Evolutionary conservation across 2,888 invertebrate genomes (phyloP), one percentile per base, ranked within the genome.

Genomic region (Ornithoptera alexandrae): DNA sequence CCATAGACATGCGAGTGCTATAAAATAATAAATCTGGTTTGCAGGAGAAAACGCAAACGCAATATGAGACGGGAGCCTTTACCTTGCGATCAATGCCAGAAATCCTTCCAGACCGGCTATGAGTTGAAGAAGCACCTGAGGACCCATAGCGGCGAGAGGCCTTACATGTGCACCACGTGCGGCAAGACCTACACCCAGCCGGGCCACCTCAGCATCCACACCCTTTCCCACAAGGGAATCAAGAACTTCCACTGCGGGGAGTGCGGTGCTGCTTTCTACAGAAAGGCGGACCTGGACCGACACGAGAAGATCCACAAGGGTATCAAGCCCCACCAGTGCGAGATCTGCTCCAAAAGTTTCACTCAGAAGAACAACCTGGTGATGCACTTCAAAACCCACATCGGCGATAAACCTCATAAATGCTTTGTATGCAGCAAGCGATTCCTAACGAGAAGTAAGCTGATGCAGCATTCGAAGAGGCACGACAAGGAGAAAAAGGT

Each of bases 151-250:
- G 89, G 89, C 0, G 90, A 90, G 63, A 73, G 91, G 0, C 91
- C 91, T 0, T 92, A 89, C 71, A 89, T 91, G 89, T 92, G 92
- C 30, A 84, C 87, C 0, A 78, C 81, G 0, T 92, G 92, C n/a
- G 91, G 91, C 0, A 90, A 90, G 70, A 90, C 90, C 0, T 92
- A 90, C 75, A 89, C 88, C 0, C 92, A 91, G 57, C 78, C 85
- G 0, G 91, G 91, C 0, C 91, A 92, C 50, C 68, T 92, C 0
- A 86, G 85, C 17, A 89, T 85, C 70, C 91, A 91, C 67, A 82
- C 84, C 8, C 66, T 89, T 0, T 85, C 85, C 0, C 90, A 90
- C 42, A 79, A 83, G 71, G 90, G 90, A 12, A 82, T 85, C 30
- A 90, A 87, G 68, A 88, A 88, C 69, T 89, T 87, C 75, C 81